These are phyloP conservation scores for Donacobius atricapilla DNA, from an alignment of 2,113 vertebrate genomes.

Conservation along the genomic window DNA sequence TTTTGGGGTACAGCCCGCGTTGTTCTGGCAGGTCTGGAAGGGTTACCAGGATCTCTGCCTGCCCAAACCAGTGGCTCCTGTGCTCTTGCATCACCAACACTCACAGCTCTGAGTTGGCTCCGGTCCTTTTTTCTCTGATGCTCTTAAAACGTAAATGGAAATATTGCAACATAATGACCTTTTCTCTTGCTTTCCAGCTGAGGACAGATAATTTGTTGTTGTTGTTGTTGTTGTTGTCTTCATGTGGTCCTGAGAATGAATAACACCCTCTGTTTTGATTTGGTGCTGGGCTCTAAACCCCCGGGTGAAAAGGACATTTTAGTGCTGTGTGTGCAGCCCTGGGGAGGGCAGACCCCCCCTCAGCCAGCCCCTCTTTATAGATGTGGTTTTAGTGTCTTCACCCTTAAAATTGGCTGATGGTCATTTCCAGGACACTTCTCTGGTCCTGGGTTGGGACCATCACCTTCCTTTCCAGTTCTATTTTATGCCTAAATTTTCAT, in stretches of 20 bases:
- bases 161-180: not conserved
- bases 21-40: not conserved
- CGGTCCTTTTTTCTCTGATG: not conserved
- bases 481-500: too few species aligned
- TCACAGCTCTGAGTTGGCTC: not conserved
- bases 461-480: not conserved
- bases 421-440: not conserved
- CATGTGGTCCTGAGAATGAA: not conserved
- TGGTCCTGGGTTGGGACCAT: not conserved
- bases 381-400: fast-evolving
- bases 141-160: not conserved
- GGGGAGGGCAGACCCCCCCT: not conserved
- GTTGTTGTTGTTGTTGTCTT: not conserved
- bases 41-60: not conserved
- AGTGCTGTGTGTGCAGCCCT: not conserved
- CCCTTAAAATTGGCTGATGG: not conserved
- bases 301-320: not conserved
- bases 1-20: not conserved
- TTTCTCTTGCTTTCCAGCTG: not conserved
- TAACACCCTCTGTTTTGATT: not conserved
- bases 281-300: not conserved
- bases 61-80: fast-evolving
- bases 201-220: not conserved
- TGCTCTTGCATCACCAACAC: not conserved
- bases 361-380: not conserved